Conservation (phyloP, 1,140 invertebrate genomes). For the Tetraneura akinire region DNA sequence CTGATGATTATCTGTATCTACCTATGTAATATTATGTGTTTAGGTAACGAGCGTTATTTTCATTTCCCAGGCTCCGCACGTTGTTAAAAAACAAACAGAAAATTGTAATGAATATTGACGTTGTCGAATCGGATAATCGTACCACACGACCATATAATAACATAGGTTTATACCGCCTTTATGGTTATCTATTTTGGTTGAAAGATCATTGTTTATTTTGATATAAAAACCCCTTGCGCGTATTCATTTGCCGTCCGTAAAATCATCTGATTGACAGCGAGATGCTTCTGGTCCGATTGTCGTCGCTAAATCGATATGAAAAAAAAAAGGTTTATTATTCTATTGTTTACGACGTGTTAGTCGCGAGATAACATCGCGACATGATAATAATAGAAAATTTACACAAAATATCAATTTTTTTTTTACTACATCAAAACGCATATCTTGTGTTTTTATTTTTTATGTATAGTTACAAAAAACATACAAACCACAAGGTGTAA, state of each 20-base stretch:
- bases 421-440: neutral
- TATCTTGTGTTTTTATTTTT: neutral
- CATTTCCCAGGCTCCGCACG: neutral
- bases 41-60: too few relatives aligned
- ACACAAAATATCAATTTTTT: neutral
- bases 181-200: neutral
- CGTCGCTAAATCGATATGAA: neutral
- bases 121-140: neutral
- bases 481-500: neutral
- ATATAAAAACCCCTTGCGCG: neutral
- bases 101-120: neutral
- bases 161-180: too few relatives aligned
- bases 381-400: neutral
- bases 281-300: conserved; percentile 29
- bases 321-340: neutral
- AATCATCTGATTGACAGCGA: conserved; percentile 24
- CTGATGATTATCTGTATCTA: neutral
- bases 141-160: too few relatives aligned
- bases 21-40: too few relatives aligned
- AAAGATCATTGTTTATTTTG: conserved; percentile 10
- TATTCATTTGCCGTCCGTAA: neutral
- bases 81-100: neutral
- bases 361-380: conserved; percentile 6
- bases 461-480: neutral
- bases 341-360: neutral